Conservation (phyloP, 2,888 invertebrate genomes). For the Tipula helvola region DNA sequence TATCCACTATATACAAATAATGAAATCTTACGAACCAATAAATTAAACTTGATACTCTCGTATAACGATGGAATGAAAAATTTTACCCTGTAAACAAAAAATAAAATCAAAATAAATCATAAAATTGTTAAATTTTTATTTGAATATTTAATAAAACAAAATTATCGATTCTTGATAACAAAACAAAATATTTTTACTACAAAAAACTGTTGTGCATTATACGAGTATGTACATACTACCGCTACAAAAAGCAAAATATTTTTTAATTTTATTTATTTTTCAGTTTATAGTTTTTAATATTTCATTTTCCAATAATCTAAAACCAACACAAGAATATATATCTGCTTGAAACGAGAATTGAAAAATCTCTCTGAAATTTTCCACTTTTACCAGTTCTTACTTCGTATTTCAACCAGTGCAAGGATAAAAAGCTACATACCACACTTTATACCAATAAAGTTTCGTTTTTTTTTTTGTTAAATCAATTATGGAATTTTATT, state of each 20-base stretch:
- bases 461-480: not conserved
- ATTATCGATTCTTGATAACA: not conserved
- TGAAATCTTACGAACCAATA: too few species aligned
- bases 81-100: too few species aligned
- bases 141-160: not conserved
- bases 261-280: not conserved
- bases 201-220: not conserved
- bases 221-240: not conserved
- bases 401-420: not conserved
- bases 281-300: not conserved
- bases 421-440: not conserved
- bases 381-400: too few species aligned
- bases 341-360: not conserved
- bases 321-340: not conserved
- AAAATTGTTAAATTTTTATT: not conserved
- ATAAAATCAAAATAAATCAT: not conserved
- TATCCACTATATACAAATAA: too few species aligned
- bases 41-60: too few species aligned
- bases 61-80: too few species aligned
- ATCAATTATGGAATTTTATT: not conserved
- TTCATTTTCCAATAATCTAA: not conserved
- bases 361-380: too few species aligned
- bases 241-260: not conserved
- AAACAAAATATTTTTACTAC: not conserved
- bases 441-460: not conserved